Evolutionary conservation across 2,113 vertebrate genomes (phyloP).

Genomic region (Chionomys nivalis): DNA sequence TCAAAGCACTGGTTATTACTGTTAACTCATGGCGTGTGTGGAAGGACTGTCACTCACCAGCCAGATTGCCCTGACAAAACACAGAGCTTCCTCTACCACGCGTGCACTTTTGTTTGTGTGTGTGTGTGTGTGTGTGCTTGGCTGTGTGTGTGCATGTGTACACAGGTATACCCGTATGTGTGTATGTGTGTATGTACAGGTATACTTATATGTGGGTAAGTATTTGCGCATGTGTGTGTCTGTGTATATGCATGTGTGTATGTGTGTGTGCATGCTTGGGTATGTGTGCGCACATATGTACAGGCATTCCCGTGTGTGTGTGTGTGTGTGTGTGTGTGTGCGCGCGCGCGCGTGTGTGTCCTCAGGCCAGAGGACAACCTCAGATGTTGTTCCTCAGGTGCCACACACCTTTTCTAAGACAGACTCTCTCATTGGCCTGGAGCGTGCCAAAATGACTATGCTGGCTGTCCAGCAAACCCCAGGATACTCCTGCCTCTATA

Average conservation of each 20-base stretch:
- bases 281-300: background rate
- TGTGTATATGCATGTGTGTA: background rate
- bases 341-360: background rate
- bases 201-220: background rate
- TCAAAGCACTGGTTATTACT: background rate
- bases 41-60: background rate
- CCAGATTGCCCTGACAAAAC: slow-evolving; percentile 39
- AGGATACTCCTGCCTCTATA: background rate
- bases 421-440: background rate
- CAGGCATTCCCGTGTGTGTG: background rate
- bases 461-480: background rate
- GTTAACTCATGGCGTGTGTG: background rate
- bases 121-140: background rate
- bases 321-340: too few relatives aligned
- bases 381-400: background rate
- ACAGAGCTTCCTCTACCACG: background rate
- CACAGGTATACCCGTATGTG: too few relatives aligned
- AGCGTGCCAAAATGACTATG: background rate
- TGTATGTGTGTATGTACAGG: background rate
- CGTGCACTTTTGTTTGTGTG: background rate
- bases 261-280: background rate
- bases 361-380: background rate
- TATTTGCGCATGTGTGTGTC: background rate
- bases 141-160: background rate
- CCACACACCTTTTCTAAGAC: background rate